Evolutionary conservation across 2,888 invertebrate genomes (phyloP).

Genomic region (Pyrrhosoma nymphula): DNA sequence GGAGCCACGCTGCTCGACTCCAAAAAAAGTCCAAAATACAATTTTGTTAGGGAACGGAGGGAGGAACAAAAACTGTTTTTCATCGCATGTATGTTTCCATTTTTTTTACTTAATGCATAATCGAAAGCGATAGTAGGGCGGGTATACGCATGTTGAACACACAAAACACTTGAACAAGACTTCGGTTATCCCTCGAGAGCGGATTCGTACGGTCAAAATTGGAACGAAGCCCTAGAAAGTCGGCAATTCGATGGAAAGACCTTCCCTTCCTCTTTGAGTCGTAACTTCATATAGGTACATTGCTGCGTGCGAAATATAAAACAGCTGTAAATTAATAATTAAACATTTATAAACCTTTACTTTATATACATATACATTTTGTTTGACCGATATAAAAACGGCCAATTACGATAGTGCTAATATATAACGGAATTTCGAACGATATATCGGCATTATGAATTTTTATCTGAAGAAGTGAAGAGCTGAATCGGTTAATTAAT

Average conservation of each 20-base stretch:
- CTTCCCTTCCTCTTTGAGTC: not conserved
- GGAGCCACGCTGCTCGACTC: not conserved
- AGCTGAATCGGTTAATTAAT: too few species aligned
- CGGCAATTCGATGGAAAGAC: not conserved
- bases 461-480: too few species aligned
- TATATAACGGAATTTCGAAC: too few species aligned
- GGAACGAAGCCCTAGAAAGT: constrained; percentile 14
- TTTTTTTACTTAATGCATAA: not conserved
- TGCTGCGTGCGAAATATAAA: not conserved
- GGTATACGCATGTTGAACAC: not conserved
- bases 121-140: not conserved
- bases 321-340: too few species aligned
- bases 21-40: not conserved
- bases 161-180: not conserved
- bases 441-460: too few species aligned
- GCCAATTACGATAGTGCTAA: too few species aligned
- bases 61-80: not conserved
- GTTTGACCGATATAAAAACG: too few species aligned
- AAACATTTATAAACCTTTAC: too few species aligned
- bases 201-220: not conserved
- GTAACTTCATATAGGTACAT: not conserved
- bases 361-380: too few species aligned
- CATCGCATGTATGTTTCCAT: not conserved
- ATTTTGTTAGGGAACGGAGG: not conserved
- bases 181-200: not conserved